phyloP scores from a whole-genome alignment of 2,888 invertebrate species.

The Lasioglossum vierecki region DNA sequence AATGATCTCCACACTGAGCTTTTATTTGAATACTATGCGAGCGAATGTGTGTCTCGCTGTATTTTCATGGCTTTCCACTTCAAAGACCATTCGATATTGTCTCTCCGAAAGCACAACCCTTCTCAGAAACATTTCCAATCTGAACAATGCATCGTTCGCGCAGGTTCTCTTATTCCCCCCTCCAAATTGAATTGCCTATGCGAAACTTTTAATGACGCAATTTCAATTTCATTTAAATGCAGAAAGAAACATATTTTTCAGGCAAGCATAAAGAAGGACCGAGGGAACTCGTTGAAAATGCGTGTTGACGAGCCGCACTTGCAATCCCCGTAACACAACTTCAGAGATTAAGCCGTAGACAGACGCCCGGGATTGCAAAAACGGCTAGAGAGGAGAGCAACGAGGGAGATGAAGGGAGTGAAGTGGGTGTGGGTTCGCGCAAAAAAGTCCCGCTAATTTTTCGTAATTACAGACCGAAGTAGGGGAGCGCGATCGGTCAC shows the following conservation, averaged over 20 bases:
- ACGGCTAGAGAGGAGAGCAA: neutral
- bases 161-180: neutral
- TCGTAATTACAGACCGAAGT: conserved; percentile 27
- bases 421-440: neutral
- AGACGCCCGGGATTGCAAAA: conserved; percentile 18
- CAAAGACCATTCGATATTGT: neutral
- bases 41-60: neutral
- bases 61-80: neutral
- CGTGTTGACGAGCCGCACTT: neutral
- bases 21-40: neutral
- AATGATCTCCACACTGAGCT: neutral
- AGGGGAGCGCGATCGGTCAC: conserved; percentile 39
- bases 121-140: neutral
- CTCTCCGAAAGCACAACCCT: neutral
- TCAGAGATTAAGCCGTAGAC: conserved; percentile 4
- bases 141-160: neutral
- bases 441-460: conserved; percentile 43
- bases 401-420: neutral
- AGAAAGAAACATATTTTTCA: neutral
- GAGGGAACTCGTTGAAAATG: neutral
- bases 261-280: neutral
- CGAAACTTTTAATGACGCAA: conserved; percentile 4
- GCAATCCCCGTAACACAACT: conserved; percentile 14
- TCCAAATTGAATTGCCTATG: neutral
- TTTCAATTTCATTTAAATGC: neutral